These are phyloP conservation scores for Leptinotarsa texana DNA, from an alignment of 1,140 invertebrate genomes.

Conservation along the genomic window DNA sequence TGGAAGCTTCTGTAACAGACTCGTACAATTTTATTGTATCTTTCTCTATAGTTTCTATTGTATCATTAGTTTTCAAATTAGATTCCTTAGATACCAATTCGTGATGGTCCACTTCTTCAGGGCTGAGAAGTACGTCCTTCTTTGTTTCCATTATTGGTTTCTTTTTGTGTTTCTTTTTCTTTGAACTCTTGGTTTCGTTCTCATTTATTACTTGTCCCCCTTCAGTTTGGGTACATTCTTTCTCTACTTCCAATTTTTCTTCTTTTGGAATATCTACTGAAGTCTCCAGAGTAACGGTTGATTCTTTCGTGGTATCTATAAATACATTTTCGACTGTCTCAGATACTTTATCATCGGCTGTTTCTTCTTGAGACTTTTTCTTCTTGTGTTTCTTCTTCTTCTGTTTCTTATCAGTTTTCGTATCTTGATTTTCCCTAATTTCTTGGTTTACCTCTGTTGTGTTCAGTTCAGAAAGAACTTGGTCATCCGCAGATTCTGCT, in stretches of 20 bases:
- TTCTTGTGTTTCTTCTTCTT: conserved; percentile 25
- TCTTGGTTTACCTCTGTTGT: neutral
- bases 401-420: conserved; percentile 15
- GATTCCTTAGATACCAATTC: neutral
- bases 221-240: neutral
- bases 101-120: neutral
- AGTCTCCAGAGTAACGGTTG: neutral
- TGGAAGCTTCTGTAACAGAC: neutral
- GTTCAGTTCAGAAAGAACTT: neutral
- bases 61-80: neutral
- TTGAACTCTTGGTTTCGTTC: conserved; percentile 20
- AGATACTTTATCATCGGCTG: conserved; percentile 4
- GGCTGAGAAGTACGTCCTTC: neutral
- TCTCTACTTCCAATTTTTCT: neutral
- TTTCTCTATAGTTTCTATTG: neutral
- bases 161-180: conserved; percentile 15
- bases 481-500: neutral
- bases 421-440: conserved; percentile 25
- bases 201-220: neutral
- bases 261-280: neutral
- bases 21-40: neutral
- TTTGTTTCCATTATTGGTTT: neutral
- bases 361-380: conserved; percentile 20
- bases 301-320: neutral
- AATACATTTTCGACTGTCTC: neutral